Evolutionary conservation across 2,113 vertebrate genomes (phyloP).

Genomic region (Tichodroma muraria): DNA sequence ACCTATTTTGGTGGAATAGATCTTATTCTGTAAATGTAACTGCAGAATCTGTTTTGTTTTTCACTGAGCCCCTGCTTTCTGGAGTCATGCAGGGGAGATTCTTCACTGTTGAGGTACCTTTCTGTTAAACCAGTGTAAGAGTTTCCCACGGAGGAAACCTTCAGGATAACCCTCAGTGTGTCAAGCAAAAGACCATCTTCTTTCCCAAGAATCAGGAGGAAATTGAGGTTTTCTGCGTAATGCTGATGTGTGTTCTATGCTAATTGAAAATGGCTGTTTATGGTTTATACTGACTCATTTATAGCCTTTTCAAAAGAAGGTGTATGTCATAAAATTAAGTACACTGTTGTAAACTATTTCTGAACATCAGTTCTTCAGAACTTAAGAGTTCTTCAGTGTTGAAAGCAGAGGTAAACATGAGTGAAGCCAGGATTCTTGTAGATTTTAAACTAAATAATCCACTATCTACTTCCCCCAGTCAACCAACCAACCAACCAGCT

Average conservation of each 20-base stretch:
- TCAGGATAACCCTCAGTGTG: neutral
- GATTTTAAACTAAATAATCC: neutral
- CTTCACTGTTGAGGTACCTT: neutral
- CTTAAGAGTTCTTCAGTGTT: neutral
- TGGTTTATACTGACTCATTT: neutral
- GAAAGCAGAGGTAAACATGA: neutral
- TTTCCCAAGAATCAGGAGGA: neutral
- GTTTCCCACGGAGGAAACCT: neutral
- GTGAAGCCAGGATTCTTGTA: neutral
- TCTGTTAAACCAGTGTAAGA: neutral
- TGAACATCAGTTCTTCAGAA: neutral
- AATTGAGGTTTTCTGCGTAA: neutral
- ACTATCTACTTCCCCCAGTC: neutral
- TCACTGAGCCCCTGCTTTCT: neutral
- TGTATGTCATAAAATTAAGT: neutral
- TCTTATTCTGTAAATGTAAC: neutral
- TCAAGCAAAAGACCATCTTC: neutral
- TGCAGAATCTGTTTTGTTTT: neutral
- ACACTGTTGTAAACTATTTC: neutral
- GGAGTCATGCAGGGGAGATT: neutral
- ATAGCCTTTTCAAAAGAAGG: neutral
- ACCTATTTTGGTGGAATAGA: neutral
- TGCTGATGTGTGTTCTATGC: neutral
- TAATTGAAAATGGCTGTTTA: neutral
- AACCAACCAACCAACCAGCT: neutral